Evolutionary conservation across 2,113 vertebrate genomes (phyloP), one percentile per base, ranked within the genome.

Genomic region (Rhegmatorhina hoffmannsi): DNA sequence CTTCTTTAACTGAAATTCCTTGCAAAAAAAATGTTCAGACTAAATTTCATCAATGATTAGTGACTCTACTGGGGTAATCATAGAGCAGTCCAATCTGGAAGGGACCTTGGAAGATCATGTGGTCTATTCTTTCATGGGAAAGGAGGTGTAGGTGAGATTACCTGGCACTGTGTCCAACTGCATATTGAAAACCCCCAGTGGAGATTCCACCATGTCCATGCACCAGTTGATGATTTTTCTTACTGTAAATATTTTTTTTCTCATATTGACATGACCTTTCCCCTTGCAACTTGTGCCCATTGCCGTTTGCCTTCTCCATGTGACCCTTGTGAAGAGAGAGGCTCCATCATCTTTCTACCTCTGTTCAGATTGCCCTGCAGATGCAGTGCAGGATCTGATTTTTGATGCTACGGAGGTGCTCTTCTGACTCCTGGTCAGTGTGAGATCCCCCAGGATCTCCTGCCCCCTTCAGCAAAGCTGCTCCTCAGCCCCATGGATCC

Each of bases 81-180:
- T 6, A 72, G 47, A 63, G 6, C 26, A 77, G 6, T 8, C 17
- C 49, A 18, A 13, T 24, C 13, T 69, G 36, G 31, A 77, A 84
- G 9, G 4, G 13, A 46, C 21, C 52, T 59, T 0, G 0, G 28
- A 72, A 80, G 34, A 34, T 76, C 24, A 43, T 13, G 62, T n/a
- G 11, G 5, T 55, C 28, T 31, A 8, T 23, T 23, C 5, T 69
- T 69, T 24, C 13, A 5, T 7, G 5, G 23, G 17, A 73, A 68
- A 31, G 20, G 18, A 26, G 58, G 8, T 49, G 18, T 28, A 24
- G 24, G 7, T 63, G 58, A 72, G 23, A 43, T 68, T 60, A 10
- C 47, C 28, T 70, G 56, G 3, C 36, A 24, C 7, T 11, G 26
- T 88, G 21, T n/a, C 17, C 28, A 44, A 6, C 5, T 1, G 1